Evolutionary conservation across 92 coral and sea anemone species (phyloP).

Genomic region (Desmophyllum pertusum): DNA sequence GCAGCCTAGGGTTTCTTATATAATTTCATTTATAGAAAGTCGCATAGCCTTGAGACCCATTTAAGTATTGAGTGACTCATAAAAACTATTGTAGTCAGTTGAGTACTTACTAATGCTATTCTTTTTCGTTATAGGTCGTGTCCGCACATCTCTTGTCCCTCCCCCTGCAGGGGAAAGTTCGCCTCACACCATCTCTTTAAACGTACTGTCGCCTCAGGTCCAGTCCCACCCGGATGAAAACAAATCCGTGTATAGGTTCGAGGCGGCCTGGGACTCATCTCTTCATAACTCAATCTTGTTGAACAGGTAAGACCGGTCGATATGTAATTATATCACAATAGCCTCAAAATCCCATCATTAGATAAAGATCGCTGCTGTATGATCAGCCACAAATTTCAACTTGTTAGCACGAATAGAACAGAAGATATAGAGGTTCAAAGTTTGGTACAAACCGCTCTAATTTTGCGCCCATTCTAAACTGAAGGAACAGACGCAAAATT

Average conservation of each 20-base stretch:
- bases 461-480: no score
- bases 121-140: conserved; percentile 60
- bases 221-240: conserved; percentile 97
- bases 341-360: no score
- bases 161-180: conserved; percentile 52
- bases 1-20: background rate
- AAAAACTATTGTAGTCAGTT: background rate
- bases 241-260: conserved; percentile 84
- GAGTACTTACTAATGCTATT: background rate
- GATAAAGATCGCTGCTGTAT: no score
- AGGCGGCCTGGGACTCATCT: conserved; percentile 99
- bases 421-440: no score
- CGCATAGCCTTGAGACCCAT: no score
- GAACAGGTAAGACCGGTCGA: conserved; percentile 69
- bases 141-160: conserved; percentile 62
- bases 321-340: background rate
- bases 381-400: no score
- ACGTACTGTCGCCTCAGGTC: conserved; percentile 77
- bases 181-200: conserved; percentile 62
- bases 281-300: conserved; percentile 84
- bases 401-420: no score
- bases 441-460: no score
- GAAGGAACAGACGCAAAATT: no score
- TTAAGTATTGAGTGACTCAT: no score
- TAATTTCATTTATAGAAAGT: no score